These are phyloP conservation scores for Sinocyclocheilus anshuiensis DNA, from an alignment of 2,113 vertebrate genomes.

Conservation along the genomic window DNA sequence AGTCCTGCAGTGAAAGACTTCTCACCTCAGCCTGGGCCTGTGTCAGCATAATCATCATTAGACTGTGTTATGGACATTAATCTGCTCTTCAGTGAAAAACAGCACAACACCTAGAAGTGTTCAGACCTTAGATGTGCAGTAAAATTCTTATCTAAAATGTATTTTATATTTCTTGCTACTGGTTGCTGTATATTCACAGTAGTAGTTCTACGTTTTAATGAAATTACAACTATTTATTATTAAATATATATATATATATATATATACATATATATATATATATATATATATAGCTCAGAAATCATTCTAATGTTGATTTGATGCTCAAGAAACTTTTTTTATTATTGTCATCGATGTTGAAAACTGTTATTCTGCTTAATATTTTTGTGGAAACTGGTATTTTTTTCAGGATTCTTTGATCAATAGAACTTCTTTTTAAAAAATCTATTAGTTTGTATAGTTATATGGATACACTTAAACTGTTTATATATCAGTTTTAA, in stretches of 20 bases:
- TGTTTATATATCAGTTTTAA: no score
- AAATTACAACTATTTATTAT: background rate
- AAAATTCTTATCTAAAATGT: no score
- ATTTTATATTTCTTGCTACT: no score
- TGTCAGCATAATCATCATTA: background rate
- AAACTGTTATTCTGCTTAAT: background rate
- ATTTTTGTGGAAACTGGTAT: no score
- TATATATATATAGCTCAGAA: background rate
- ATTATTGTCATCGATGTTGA: background rate
- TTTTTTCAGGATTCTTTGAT: background rate
- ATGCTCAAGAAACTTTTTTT: background rate
- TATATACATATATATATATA: no score
- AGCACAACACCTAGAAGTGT: background rate
- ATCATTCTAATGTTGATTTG: background rate
- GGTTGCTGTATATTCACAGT: background rate
- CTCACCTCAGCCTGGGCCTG: slow-evolving; percentile 37
- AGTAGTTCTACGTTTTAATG: background rate
- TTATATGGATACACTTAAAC: no score
- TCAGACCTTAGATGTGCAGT: background rate
- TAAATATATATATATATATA: no score
- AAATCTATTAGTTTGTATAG: no score
- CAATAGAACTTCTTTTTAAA: background rate
- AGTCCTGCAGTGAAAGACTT: slow-evolving; percentile 36
- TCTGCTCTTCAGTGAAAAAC: background rate
- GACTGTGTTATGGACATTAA: background rate